Conservation (phyloP, 2,113 vertebrate genomes). For the Chaetura pelagica region DNA sequence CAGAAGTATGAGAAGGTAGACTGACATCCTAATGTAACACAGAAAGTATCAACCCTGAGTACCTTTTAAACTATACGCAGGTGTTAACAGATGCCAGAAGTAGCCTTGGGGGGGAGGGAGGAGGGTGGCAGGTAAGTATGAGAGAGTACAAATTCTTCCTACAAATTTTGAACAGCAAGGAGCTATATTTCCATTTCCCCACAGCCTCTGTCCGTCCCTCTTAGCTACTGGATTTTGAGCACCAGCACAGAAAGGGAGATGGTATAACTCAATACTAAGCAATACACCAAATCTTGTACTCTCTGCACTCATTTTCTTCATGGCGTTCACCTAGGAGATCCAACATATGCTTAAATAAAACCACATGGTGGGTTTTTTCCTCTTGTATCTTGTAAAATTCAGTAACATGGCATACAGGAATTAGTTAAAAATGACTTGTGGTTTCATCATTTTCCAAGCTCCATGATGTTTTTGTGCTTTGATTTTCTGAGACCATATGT, state of each 20-base stretch:
- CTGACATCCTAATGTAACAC: background rate
- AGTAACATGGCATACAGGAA: conserved; percentile 26
- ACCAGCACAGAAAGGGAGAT: background rate
- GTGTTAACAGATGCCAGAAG: background rate
- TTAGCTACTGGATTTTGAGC: background rate
- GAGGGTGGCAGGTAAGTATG: background rate
- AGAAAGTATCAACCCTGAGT: background rate
- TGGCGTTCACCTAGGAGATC: background rate
- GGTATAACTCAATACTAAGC: background rate
- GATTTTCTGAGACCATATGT: conserved; percentile 32
- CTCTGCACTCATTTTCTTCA: background rate
- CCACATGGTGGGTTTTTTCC: background rate
- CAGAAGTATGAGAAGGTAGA: background rate
- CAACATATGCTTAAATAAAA: conserved; percentile 39
- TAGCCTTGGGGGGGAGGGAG: background rate
- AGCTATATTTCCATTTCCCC: background rate
- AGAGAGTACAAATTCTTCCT: background rate
- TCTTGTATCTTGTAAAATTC: conserved; percentile 40
- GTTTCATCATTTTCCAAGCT: conserved; percentile 35
- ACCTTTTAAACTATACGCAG: background rate
- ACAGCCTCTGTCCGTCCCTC: rapidly evolving
- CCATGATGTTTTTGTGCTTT: background rate
- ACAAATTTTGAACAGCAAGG: background rate
- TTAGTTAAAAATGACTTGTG: conserved; percentile 57
- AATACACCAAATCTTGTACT: background rate